Percentiles rank a stretch among this genome's conserved stretches.
Conservation (phyloP, 2,888 invertebrate species). For the Seira ritae region DNA sequence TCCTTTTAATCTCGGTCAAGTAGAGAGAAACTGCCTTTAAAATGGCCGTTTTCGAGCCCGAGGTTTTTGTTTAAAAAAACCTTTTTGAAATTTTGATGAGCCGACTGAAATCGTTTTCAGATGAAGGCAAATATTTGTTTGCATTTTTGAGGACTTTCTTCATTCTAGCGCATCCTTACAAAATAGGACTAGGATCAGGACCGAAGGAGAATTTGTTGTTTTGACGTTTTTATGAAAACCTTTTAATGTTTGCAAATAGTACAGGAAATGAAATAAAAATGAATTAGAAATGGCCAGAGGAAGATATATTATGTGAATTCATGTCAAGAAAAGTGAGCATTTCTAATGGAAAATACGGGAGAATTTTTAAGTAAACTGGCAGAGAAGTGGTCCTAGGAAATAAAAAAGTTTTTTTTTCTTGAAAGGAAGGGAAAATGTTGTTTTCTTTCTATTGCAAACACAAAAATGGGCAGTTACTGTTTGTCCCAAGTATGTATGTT, state of each 20-base stretch:
- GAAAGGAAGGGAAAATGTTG: no score
- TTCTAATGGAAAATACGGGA: no score
- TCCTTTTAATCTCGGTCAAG: slow-evolving; percentile 4
- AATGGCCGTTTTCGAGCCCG: neutral
- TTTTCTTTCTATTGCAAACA: no score
- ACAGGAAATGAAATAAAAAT: neutral
- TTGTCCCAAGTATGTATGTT: no score
- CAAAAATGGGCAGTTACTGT: no score
- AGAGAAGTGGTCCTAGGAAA: neutral
- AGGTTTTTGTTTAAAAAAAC: neutral
- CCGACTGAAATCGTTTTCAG: neutral
- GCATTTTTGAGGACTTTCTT: neutral
- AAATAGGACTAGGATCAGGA: neutral
- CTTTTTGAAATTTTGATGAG: neutral
- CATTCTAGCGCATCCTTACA: neutral
- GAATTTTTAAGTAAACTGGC: neutral
- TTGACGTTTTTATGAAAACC: no score
- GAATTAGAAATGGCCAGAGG: no score
- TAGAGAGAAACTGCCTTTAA: neutral
- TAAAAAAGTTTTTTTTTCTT: neutral
- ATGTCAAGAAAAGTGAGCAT: no score
- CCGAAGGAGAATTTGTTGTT: neutral
- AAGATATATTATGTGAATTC: no score
- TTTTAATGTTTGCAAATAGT: neutral
- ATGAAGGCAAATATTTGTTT: slow-evolving; percentile 11